phyloP scores from a whole-genome alignment of 2,113 vertebrate species.

The Tychaedon coryphoeus region DNA sequence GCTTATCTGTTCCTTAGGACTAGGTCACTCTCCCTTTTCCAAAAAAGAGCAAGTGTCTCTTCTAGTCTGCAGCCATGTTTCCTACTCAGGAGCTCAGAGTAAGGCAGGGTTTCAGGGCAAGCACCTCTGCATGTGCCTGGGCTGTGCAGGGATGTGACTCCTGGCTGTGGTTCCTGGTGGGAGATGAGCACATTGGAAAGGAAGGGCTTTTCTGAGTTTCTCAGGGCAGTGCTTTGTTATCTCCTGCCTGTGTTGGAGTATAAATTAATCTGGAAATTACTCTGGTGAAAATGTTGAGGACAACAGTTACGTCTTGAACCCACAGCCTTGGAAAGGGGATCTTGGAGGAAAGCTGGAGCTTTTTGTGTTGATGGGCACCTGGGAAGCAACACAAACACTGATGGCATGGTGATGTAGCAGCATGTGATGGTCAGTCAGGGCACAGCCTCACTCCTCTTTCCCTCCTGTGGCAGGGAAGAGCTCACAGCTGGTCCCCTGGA shows the following conservation, averaged over 20 bases:
- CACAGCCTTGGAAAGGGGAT: background rate
- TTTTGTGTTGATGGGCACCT: background rate
- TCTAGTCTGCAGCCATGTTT: background rate
- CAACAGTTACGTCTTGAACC: background rate
- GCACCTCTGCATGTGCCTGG: background rate
- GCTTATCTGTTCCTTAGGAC: background rate
- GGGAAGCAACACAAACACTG: fast-evolving
- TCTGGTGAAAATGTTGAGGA: background rate
- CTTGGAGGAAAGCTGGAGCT: background rate
- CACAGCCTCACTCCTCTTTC: background rate
- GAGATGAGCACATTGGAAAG: background rate
- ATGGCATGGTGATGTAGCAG: background rate
- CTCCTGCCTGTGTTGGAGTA: background rate
- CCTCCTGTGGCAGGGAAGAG: background rate
- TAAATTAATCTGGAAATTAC: background rate
- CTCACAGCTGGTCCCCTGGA: background rate
- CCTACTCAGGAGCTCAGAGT: background rate
- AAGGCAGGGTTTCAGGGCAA: fast-evolving
- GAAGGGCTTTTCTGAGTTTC: background rate
- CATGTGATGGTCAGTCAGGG: background rate
- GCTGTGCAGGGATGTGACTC: background rate
- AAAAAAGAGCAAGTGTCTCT: background rate
- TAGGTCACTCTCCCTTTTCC: background rate
- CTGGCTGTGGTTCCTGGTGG: fast-evolving
- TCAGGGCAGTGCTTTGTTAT: background rate